Base-by-base conservation (phyloP, 2,113 vertebrate genomes). In the Salvelinus alpinus region DNA sequence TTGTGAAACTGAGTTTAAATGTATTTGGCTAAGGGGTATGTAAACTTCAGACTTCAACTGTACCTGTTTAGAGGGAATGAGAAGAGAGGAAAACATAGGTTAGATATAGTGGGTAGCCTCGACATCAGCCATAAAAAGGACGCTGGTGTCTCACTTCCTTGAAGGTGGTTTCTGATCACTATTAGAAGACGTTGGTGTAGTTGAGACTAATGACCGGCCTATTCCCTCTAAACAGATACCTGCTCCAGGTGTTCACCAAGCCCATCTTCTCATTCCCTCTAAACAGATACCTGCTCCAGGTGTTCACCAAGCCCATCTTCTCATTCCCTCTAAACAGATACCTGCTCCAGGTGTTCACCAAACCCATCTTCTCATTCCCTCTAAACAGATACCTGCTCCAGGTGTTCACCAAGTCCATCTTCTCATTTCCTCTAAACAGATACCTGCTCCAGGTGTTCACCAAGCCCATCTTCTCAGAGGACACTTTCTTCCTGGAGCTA, bases 401-500 rank as follows among this genome's bases (percentile, higher is more conserved):
- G 89, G 93, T 98, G 70, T 99, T 99, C 77, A 96, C 95, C 31
- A 95, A 94, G 80, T 96, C 96, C 71, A 11, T 22, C 5, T 75
- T 59, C 67, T 27, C 24, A 22, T 54, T 64, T 27, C 6, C n/a
- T 29, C 51, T 3, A 57, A 29, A 1, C 73, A 94, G 92, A 60
- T 93, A 95, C 81, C 88, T 99, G 60, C 95, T 99, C 78, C 98
- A 99, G 89, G 93, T 98, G 70, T 99, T 99, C 77, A 96, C 95
- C 31, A 95, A 95, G 80, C 96, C 96, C 71, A 84, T 99, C 74
- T 99, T 99, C 47, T 78, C 86, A 0, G 95, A 99, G 85, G 95
- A 97, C 73, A 98, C 98, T 0, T 96, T 98, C 87, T 99, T 97
- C 88, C 88, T 99, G 69, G 98, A 99, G 91, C 92, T 99, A 71